Base-by-base conservation (phyloP, 2,113 vertebrate species). In the Prietella phreatophila region DNA sequence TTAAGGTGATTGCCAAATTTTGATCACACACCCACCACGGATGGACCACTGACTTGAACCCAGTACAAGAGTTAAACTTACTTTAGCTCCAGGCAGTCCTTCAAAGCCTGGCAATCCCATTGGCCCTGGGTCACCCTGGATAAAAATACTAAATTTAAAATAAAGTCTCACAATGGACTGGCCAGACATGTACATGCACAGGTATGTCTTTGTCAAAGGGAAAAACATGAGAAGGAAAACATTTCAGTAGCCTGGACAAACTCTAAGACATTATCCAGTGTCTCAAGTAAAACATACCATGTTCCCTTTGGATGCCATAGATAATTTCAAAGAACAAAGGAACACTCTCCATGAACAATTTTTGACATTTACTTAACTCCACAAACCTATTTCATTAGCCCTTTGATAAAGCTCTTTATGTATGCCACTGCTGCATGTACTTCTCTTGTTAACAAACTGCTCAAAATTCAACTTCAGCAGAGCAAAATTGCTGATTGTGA, bases 51-150 rank as follows among this genome's bases (percentile, higher is more conserved):
- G 17, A 80, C 50, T 56, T 56, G 13, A n/a, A n/a, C 27, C 17
- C 25, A 78, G 42, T 78, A 25, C 20, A 47, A n/a, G 11, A 58
- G 53, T 53, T 84, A 63, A 63, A 73, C 94, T 89, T 96, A 99
- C 98, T 97, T 99, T 99, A 93, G 96, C 92, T 85, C 98, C 98
- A 83, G 96, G 96, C 86, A 98, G 95, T 86, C 98, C 98, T 95
- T 99, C 98, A 79, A 98, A 93, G 87, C 98, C 98, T 73, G 98
- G 97, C 91, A 99, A 93, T 89, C 98, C 98, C 97, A 99, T 99
- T 0, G 95, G 93, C 87, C 98, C 98, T 20, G 96, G 95, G 78
- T 99, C 98, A 71, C 98, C 98, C 98, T 99, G 90, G 56, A 92
- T 93, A 94, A 83, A 5, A 87, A 85, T 91, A 92, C 11, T 50